phyloP scores from a whole-genome alignment of 2,797 vertebrate species.

The Esox masquinongy region DNA sequence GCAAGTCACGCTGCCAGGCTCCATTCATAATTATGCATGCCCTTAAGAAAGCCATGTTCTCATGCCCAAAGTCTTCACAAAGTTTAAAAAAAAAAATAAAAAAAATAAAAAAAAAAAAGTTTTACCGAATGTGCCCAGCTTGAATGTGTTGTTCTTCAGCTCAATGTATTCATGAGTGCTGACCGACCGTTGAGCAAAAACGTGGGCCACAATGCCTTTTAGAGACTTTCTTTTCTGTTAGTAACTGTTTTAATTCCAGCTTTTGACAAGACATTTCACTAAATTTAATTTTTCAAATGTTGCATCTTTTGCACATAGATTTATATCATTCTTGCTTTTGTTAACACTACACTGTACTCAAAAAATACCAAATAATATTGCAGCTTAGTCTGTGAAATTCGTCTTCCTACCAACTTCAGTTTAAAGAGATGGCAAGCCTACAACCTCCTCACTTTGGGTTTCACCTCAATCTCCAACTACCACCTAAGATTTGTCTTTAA shows the following conservation, averaged over 20 bases:
- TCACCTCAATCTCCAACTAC: background rate
- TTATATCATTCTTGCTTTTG: background rate
- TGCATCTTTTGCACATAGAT: background rate
- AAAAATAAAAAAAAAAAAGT: slow-evolving; percentile 46
- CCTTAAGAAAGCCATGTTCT: slow-evolving; percentile 69
- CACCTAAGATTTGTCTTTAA: background rate
- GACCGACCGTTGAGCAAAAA: slow-evolving; percentile 64
- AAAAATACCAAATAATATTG: background rate
- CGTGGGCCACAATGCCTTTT: slow-evolving; percentile 61
- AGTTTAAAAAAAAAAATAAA: slow-evolving; percentile 43
- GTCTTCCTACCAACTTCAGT: background rate
- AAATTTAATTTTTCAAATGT: background rate
- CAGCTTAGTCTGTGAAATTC: background rate
- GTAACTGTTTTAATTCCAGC: background rate
- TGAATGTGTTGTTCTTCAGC: slow-evolving; percentile 64
- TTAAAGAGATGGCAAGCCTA: background rate
- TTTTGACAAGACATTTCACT: background rate
- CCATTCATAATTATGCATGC: slow-evolving; percentile 71
- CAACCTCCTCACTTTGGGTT: background rate
- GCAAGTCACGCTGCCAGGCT: slow-evolving; percentile 63
- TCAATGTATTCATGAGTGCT: slow-evolving; percentile 61
- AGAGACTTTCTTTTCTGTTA: slow-evolving; percentile 26
- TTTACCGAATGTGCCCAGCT: slow-evolving; percentile 52
- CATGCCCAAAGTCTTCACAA: slow-evolving; percentile 45
- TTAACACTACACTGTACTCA: background rate